Evolutionary conservation across 2,888 invertebrate genomes (phyloP).

Genomic region (Sinodicranocentrus sp.): DNA sequence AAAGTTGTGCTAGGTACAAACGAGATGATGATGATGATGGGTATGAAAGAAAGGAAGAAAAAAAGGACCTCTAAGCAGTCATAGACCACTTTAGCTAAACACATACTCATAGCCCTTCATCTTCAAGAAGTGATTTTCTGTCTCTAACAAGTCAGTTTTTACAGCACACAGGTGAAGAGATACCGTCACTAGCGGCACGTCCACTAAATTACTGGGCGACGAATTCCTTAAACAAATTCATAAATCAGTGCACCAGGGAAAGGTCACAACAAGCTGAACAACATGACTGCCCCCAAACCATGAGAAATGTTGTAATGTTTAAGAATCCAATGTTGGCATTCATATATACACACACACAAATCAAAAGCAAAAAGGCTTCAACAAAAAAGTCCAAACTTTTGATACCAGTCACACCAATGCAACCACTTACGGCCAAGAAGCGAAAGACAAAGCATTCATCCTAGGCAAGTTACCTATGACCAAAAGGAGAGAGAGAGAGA

Average conservation of each 20-base stretch:
- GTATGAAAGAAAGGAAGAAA: conserved; percentile 29
- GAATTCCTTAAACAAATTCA: conserved; percentile 77
- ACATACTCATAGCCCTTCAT: conserved; percentile 42
- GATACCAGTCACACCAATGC: conserved; percentile 55
- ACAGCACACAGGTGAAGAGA: conserved; percentile 67
- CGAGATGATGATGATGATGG: conserved; percentile 70
- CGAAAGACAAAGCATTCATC: conserved; percentile 47
- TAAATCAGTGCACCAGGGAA: conserved; percentile 75
- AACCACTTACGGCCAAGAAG: conserved; percentile 17
- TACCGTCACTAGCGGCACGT: conserved; percentile 76
- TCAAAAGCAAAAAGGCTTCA: conserved; percentile 39
- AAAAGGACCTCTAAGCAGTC: conserved; percentile 52
- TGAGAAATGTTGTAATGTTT: conserved; percentile 36
- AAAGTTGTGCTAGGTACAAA: conserved; percentile 68
- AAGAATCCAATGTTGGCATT: conserved; percentile 46
- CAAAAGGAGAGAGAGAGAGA: conserved; percentile 38
- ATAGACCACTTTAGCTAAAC: conserved; percentile 39
- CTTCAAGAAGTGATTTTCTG: conserved; percentile 55
- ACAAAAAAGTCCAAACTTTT: conserved; percentile 42
- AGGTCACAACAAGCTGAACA: conserved; percentile 75
- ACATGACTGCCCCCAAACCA: conserved; percentile 63
- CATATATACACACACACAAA: conserved; percentile 16
- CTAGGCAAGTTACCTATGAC: conserved; percentile 40
- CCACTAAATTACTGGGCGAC: conserved; percentile 77
- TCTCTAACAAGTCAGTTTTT: conserved; percentile 56